A percentile compares a stretch with the other conserved stretches of the same genome.
Conservation (phyloP, 2,797 vertebrate species). For the Loriculus beryllinus region DNA sequence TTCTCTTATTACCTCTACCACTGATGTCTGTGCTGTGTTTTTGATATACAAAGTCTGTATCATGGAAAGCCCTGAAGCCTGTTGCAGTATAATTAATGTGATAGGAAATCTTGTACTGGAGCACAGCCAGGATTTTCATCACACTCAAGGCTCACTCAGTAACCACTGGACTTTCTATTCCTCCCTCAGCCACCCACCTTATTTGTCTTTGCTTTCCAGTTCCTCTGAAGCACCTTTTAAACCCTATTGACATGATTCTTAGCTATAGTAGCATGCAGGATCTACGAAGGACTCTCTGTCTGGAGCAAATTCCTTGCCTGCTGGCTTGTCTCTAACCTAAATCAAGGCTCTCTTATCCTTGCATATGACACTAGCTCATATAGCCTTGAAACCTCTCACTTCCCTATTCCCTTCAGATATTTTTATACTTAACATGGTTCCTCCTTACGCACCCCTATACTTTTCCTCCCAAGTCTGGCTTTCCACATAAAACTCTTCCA, state of each 20-base stretch:
- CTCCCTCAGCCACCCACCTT: conserved; percentile 41
- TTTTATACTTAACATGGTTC: neutral
- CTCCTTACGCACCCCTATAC: neutral
- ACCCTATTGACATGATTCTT: conserved; percentile 37
- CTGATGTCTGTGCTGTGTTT: neutral
- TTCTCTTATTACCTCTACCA: neutral
- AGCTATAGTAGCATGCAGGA: neutral
- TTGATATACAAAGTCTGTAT: neutral
- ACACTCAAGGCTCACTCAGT: conserved; percentile 61
- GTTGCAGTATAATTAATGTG: conserved; percentile 43
- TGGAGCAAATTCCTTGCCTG: conserved; percentile 9
- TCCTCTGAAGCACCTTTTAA: conserved; percentile 51
- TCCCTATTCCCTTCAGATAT: neutral
- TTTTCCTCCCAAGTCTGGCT: neutral
- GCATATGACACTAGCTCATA: neutral
- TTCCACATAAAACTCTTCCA: neutral
- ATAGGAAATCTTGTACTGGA: conserved; percentile 53
- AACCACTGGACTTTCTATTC: conserved; percentile 53
- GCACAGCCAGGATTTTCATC: conserved; percentile 61
- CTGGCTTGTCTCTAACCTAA: neutral
- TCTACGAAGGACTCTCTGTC: neutral
- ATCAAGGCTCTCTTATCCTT: conserved; percentile 12
- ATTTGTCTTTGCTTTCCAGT: conserved; percentile 55
- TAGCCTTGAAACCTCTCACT: neutral
- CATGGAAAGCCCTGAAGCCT: conserved; percentile 26